Evolutionary conservation across 1,140 invertebrate genomes (phyloP), one percentile per base, ranked within the genome.

Genomic region (Leptoteleia sp.): DNA sequence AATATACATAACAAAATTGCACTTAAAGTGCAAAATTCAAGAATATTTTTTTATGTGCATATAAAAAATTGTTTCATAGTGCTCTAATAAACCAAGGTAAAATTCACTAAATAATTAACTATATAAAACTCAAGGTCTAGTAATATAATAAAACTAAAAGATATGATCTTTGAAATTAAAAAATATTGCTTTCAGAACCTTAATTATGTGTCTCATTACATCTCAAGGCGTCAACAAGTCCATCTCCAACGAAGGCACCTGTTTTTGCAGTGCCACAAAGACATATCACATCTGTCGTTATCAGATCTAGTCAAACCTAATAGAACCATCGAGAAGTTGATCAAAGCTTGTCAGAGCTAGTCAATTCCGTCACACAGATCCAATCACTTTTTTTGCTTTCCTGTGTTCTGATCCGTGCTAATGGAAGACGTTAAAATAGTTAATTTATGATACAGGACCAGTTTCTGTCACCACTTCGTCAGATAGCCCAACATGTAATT

Each of bases 181-280:
- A 40, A 11, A 27, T 19, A 33, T n/a, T n/a, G n/a, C 19, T 17
- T 45, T 3, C 2, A 4, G 9, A 33, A 37, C 13, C 19, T 61
- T 61, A 61, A 71, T 61, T 61, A 71, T 61, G 54, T 35, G 42
- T 61, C 27, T 61, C 37, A 71, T 71, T 71, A 61, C 67, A 71
- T 40, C 47, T 48, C 22, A n/a, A 59, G 15, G 52, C 19, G 65
- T 59, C 52, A 50, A 70, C 52, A 70, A 54, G 54, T 57, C 35
- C 33, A 31, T 68, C 33, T 47, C 15, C 29, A 45, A 68, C 11
- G 29, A 19, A 68, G 42, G 40, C 42, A 57, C 48, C 50, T 67
- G 48, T 55, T 68, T 68, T 47, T 55, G 48, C 48, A 55, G 42
- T 57, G 50, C 48, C 64, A 47, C 64, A 37, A 68, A 68, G 64